phyloP scores from a whole-genome alignment of 2,888 invertebrate species.

The Allophyes oxyacanthae region DNA sequence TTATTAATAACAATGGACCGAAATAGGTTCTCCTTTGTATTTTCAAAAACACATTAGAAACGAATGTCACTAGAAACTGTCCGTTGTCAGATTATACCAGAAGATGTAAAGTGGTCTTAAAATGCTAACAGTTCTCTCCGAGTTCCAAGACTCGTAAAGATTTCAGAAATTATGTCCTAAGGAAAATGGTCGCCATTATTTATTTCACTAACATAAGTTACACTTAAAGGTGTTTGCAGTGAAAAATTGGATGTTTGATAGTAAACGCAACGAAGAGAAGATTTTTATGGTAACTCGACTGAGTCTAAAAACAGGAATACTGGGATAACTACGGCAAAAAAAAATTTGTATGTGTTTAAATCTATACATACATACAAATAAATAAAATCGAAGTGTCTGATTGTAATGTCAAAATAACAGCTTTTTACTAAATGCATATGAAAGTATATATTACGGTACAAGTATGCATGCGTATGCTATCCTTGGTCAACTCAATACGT shows the following conservation, averaged over 20 bases:
- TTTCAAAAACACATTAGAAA: slow-evolving; percentile 7
- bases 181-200: slow-evolving; percentile 5
- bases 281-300: background rate
- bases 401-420: too few relatives aligned
- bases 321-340: too few relatives aligned
- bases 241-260: background rate
- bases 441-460: too few relatives aligned
- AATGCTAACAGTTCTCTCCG: slow-evolving; percentile 15
- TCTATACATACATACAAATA: too few relatives aligned
- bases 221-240: background rate
- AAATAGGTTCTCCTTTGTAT: background rate
- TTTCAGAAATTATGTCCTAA: slow-evolving; percentile 14
- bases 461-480: too few relatives aligned
- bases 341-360: too few relatives aligned
- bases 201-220: slow-evolving; percentile 15
- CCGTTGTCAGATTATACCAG: background rate
- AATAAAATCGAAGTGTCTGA: too few relatives aligned
- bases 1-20: background rate
- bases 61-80: slow-evolving; percentile 3
- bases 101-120: slow-evolving; percentile 19
- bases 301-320: too few relatives aligned
- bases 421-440: too few relatives aligned
- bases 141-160: slow-evolving; percentile 8
- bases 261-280: background rate
- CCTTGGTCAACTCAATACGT: too few relatives aligned